Conservation (phyloP, 2,888 invertebrate species). For the Morinoia aosen region DNA sequence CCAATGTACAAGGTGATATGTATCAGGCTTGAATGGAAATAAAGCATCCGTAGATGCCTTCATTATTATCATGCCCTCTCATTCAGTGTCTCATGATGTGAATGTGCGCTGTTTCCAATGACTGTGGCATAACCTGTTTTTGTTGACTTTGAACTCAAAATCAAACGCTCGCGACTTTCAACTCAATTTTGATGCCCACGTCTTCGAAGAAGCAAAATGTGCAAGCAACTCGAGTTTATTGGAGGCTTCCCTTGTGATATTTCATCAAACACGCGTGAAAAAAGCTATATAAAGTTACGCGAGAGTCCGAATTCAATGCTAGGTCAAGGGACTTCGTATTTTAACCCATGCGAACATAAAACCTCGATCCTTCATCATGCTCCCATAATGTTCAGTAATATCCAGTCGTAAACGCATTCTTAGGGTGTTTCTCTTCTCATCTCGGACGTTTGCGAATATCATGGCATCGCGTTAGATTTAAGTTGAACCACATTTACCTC, state of each 20-base stretch:
- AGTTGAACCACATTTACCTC: constrained; percentile 40
- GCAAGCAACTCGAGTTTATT: not conserved
- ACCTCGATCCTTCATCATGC: not conserved
- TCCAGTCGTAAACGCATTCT: not conserved
- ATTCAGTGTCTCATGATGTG: not conserved
- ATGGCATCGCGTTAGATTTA: constrained; percentile 40
- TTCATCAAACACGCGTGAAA: not conserved
- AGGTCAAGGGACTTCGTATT: not conserved
- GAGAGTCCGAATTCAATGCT: not conserved
- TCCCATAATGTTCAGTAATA: not conserved
- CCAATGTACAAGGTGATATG: no score
- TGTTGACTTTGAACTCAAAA: not conserved
- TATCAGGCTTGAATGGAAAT: no score
- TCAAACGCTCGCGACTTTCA: not conserved
- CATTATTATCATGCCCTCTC: no score
- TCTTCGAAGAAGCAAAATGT: not conserved
- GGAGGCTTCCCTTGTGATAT: not conserved
- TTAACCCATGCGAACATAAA: not conserved
- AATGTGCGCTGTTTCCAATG: not conserved
- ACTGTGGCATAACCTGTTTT: not conserved
- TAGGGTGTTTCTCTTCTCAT: not conserved
- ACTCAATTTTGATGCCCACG: not conserved
- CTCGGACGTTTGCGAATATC: constrained; percentile 7
- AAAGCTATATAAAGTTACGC: not conserved
- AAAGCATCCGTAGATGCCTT: no score